Conservation (phyloP, 2,888 invertebrate species). For the Smittia aterrima region DNA sequence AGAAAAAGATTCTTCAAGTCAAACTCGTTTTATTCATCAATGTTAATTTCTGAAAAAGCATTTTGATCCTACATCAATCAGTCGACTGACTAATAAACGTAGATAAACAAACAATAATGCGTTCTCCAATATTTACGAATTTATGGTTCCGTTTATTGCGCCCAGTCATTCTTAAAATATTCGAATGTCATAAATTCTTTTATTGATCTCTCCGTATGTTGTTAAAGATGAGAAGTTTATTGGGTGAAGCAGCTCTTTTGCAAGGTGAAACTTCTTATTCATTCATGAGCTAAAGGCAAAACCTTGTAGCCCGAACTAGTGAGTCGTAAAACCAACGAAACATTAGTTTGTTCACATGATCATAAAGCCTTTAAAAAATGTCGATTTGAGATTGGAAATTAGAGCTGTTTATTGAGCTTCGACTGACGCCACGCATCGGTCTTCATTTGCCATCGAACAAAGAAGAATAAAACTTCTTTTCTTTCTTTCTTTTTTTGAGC, state of each 20-base stretch:
- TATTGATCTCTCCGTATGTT: background rate
- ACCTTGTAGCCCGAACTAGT: background rate
- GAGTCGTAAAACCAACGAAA: slow-evolving; percentile 2
- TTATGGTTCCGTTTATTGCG: background rate
- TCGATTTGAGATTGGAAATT: background rate
- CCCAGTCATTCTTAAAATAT: background rate
- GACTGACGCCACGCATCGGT: background rate
- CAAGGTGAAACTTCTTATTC: slow-evolving; percentile 4
- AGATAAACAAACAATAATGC: slow-evolving; percentile 12
- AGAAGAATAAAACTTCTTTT: background rate
- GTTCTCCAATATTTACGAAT: slow-evolving; percentile 13
- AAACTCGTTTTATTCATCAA: no score
- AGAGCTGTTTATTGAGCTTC: background rate
- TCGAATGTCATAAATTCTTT: background rate
- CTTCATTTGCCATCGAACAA: background rate
- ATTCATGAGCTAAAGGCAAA: background rate
- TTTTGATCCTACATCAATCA: no score
- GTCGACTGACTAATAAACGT: background rate
- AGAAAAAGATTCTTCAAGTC: no score
- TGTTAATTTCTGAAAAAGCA: no score
- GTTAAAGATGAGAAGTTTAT: background rate
- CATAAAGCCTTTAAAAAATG: background rate
- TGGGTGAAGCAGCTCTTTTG: background rate
- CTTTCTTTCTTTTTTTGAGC: no score
- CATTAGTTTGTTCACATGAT: slow-evolving; percentile 12